Percentiles rank a stretch among this genome's conserved stretches.
phyloP scores from a whole-genome alignment of 2,888 invertebrate genomes.

The Ochlodes sylvanus region DNA sequence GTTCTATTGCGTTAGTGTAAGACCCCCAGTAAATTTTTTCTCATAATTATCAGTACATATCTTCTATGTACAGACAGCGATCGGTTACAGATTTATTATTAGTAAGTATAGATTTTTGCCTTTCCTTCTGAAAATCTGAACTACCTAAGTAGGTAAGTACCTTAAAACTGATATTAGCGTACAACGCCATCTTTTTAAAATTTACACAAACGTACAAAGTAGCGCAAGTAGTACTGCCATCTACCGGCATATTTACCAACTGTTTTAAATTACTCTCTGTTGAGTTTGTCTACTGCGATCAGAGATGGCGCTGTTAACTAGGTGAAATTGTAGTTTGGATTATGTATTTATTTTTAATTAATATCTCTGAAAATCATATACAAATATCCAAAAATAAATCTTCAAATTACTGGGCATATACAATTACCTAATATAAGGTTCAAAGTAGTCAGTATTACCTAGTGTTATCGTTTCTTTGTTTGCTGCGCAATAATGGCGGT shows the following conservation, averaged over 20 bases:
- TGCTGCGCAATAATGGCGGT: constrained; percentile 71
- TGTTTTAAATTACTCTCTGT: neutral
- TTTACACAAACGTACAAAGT: no score
- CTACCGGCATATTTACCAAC: constrained; percentile 10
- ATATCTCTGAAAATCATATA: neutral
- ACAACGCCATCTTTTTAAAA: neutral
- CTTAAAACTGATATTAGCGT: neutral
- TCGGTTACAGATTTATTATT: no score
- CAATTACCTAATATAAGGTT: neutral
- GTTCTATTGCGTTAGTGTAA: no score
- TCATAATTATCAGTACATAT: no score
- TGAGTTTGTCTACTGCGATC: constrained; percentile 38
- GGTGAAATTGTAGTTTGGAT: constrained; percentile 20
- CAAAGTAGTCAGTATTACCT: neutral
- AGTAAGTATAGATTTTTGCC: no score
- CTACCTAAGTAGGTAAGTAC: no score
- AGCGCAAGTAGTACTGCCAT: constrained; percentile 15
- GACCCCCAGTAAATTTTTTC: no score
- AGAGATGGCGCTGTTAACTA: constrained; percentile 41
- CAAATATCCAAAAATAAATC: neutral
- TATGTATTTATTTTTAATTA: neutral
- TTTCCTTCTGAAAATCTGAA: no score
- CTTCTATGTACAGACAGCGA: no score
- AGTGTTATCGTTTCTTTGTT: constrained; percentile 41
- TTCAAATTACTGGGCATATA: neutral